These are phyloP conservation scores for Lithosia quadra DNA, from an alignment of 2,888 invertebrate species.

Conservation along the genomic window DNA sequence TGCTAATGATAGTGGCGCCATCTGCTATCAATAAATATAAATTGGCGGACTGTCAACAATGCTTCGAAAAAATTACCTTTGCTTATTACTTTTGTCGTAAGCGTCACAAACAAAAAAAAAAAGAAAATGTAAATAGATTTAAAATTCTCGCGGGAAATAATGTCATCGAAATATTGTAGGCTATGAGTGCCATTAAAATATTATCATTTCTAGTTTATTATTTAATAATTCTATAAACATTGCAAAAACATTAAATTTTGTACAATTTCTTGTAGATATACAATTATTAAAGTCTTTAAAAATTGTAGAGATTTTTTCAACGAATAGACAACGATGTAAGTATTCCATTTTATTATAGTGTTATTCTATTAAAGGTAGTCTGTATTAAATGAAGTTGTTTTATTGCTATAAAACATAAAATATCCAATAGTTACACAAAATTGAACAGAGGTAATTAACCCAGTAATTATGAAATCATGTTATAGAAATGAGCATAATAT, in stretches of 20 bases:
- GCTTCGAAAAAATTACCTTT: background rate
- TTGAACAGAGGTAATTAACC: too few relatives aligned
- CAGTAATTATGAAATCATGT: too few relatives aligned
- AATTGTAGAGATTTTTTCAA: conserved; percentile 44
- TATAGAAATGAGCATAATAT: too few relatives aligned
- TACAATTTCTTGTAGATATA: conserved; percentile 54
- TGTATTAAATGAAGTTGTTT: conserved; percentile 33
- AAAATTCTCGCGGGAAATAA: conserved; percentile 24
- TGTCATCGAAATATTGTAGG: conserved; percentile 73
- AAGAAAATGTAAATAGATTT: conserved; percentile 44
- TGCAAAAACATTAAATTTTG: conserved; percentile 42
- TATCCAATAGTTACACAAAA: too few relatives aligned
- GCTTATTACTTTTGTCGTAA: background rate
- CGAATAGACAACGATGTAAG: conserved; percentile 54
- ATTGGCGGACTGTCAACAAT: background rate
- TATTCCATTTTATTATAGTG: conserved; percentile 49
- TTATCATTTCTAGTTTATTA: conserved; percentile 65
- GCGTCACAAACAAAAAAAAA: conserved; percentile 10
- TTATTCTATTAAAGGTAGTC: conserved; percentile 52
- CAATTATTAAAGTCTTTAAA: conserved; percentile 31
- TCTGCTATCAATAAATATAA: conserved; percentile 7
- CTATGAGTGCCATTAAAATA: conserved; percentile 84
- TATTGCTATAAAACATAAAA: background rate
- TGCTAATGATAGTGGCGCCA: conserved; percentile 17
- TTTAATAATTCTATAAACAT: conserved; percentile 36